Base-by-base conservation (phyloP, 2,888 invertebrate species). In the Orgyia antiqua region DNA sequence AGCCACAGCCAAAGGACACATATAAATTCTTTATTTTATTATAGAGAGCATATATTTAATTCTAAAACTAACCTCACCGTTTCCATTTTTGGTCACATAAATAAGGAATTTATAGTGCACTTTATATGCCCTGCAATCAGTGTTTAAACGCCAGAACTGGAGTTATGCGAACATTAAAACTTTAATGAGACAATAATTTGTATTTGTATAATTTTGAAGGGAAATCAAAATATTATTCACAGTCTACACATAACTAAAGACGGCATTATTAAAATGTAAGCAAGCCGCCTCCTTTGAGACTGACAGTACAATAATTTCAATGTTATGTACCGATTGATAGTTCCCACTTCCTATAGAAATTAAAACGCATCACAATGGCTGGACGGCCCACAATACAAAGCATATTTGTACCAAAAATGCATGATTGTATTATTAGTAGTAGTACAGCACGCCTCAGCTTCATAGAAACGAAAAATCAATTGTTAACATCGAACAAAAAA, bases 1-100 rank as follows among this genome's bases (percentile, higher is more conserved):
- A 68, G 68, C 78, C 80, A 74, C 75, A 69, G 77, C 73, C 73
- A 78, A 80, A 82, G 83, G 84, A 82, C 73, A 73, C 67, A 83
- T 75, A 84, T 86, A 84, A 86, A 84, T 83, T 80, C 78, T 79
- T 77, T 77, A 80, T 84, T 84, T 86, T 84, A 86, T 76, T 76
- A 75, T 79, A 64, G 64, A 70, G 52, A 68, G 70, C 74, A 79
- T 75, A 82, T 82, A 82, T 83, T 83, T 80, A 84, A 82, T 80
- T 80, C 76, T 68, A 65, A 77, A 72, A 72, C 70, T 66, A 68
- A 71, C 70, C 68, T 62, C 68, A 66, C 71, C 75, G 75, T 75
- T 82, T 76, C 72, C 75, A 4, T 72, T 79, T 77, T 77, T 75
- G 71, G 66, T 74, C 68, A 68, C 64, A 74, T 77, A 75, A 79